A percentile compares a stretch with the other conserved stretches of the same genome.
These are phyloP conservation scores for Chascanopsetta lugubris DNA, from an alignment of 2,113 vertebrate genomes.

Conservation along the genomic window DNA sequence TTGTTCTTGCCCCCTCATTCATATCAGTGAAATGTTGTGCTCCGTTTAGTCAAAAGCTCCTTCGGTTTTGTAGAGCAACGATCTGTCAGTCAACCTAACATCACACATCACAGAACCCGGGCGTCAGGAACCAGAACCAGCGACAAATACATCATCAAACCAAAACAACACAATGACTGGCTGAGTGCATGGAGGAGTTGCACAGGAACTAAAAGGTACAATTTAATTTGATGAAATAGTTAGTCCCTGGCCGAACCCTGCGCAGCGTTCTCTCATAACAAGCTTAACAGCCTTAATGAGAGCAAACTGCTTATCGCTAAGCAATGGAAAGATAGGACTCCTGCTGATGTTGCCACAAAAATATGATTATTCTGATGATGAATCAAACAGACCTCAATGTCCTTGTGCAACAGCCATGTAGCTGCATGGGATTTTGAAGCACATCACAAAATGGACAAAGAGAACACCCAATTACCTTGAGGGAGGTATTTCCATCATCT, in stretches of 20 bases:
- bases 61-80: slow-evolving; percentile 21
- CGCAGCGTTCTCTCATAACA: slow-evolving; percentile 30
- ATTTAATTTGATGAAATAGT: slow-evolving; percentile 38
- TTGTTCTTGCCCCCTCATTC: slow-evolving; percentile 16
- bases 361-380: slow-evolving; percentile 65
- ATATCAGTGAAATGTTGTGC: slow-evolving; percentile 29
- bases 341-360: slow-evolving; percentile 63
- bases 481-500: slow-evolving; percentile 6
- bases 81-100: slow-evolving; percentile 33
- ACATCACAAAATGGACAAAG: background rate
- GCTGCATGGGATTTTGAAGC: slow-evolving; percentile 14
- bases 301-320: slow-evolving; percentile 43
- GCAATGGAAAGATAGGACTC: slow-evolving; percentile 47
- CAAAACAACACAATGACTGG: slow-evolving; percentile 1
- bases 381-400: slow-evolving; percentile 51
- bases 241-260: slow-evolving; percentile 23
- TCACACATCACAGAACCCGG: slow-evolving; percentile 27
- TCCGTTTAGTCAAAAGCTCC: slow-evolving; percentile 27
- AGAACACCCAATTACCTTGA: slow-evolving; percentile 12
- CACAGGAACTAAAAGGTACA: slow-evolving; percentile 33
- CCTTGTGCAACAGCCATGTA: slow-evolving; percentile 49
- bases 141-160: slow-evolving; percentile 35
- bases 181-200: slow-evolving; percentile 35
- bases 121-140: slow-evolving; percentile 30
- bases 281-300: slow-evolving; percentile 40